phyloP scores from a whole-genome alignment of 2,113 vertebrate genomes.

The Pogonocichla stellata region DNA sequence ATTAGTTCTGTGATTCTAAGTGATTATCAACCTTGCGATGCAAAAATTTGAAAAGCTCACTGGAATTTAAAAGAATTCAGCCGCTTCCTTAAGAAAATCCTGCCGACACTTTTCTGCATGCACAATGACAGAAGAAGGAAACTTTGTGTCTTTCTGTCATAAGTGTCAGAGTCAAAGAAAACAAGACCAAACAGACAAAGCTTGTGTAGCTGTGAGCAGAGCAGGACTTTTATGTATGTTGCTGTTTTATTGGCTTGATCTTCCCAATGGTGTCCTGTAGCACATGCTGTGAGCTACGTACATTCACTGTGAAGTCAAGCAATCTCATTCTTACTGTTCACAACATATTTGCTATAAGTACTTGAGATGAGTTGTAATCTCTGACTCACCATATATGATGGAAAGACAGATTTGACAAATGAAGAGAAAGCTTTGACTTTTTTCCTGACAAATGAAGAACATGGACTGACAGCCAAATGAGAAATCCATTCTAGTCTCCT shows the following conservation, averaged over 20 bases:
- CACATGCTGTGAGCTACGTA: background rate
- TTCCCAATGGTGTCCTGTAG: background rate
- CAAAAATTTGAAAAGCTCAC: background rate
- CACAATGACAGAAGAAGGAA: background rate
- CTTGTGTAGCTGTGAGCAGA: background rate
- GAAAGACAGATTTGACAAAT: constrained; percentile 62
- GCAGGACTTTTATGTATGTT: background rate
- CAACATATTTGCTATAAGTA: constrained; percentile 23
- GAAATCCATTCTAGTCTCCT: constrained; percentile 47
- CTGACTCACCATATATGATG: constrained; percentile 1
- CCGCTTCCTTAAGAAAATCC: background rate
- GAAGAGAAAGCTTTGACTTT: constrained; percentile 31
- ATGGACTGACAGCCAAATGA: constrained; percentile 47
- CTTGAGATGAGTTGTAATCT: constrained; percentile 39
- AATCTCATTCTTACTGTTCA: background rate
- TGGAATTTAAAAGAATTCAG: background rate
- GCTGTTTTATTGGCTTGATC: background rate
- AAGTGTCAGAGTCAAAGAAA: background rate
- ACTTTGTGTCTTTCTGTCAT: background rate
- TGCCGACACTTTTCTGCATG: background rate
- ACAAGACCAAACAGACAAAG: background rate
- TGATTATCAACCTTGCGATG: background rate
- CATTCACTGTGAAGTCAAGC: background rate
- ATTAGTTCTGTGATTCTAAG: background rate
- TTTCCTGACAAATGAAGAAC: constrained; percentile 58